Base-by-base conservation (phyloP, 2,888 invertebrate species). In the Epistrophella euchroma region DNA sequence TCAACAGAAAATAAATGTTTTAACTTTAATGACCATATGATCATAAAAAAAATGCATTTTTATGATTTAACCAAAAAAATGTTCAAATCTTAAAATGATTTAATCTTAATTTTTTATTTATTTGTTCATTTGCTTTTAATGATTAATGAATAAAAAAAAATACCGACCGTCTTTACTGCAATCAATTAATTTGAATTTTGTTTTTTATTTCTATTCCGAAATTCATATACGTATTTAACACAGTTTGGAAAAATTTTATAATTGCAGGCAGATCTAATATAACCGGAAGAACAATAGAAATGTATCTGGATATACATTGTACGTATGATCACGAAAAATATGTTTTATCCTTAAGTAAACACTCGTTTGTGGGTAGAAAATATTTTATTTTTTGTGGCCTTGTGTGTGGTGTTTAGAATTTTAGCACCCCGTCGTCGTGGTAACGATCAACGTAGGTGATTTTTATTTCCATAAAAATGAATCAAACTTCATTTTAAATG, bases 31-130 rank as follows among this genome's bases (percentile, higher is more conserved):
- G 77, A 77, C 58, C 82, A 83, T 47, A 37, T 45, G 78, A 74
- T 64, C 60, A 83, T 78, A 74, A 78, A 74, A 78, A 62, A 76
- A 62, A 72, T 78, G 35, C 60, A 62, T 74, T 78, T 70, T 74
- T 74, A 83, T 62, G 40, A 55, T 70, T 74, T 70, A 66, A 64
- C 50, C 55, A 64, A 70, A 37, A 28, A 52, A 37, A 68, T 50
- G 13, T 25, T 19, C 13, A n/a, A 52, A 52, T 22, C 13, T 50
- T 22, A 50, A 25, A 9, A 47, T 2, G 9, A 47, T 22, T 50
- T 45, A 0, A 4, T 45, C 4, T 15, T 13, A 10, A 13, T 43
- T 45, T 43, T 32, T 45, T n/a, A 22, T 17, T 43, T 43, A 22
- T 64, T 15, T 45, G 3, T 35, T 22, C 10, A 40, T 37, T 40